Evolutionary conservation across 2,113 vertebrate species (phyloP), one percentile per base, ranked within the genome.

Genomic region (Chaenogobius annularis): DNA sequence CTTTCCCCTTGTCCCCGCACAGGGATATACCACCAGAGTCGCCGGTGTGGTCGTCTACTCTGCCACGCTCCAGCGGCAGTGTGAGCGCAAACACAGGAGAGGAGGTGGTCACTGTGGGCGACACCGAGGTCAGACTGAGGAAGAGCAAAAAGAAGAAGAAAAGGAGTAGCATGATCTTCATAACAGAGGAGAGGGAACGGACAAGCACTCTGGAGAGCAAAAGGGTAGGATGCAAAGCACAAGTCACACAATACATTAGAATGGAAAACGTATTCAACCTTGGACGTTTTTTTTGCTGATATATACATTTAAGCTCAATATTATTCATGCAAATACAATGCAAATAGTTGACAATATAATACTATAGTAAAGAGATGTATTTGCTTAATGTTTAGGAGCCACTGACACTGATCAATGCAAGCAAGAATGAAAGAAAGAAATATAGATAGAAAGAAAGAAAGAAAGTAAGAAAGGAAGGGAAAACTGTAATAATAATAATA

Each of bases 121-220:
- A 96, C 46, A 88, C 93, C 0, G 98, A 98, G 92, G 96, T 99
- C 52, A 98, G 94, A 87, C 88, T 98, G 81, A 94, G 98, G 75
- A 93, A 91, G 77, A 94, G 95, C 80, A 98, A 95, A 86, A 98
- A 95, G 89, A 95, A 95, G 87, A 94, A 92, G 81, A 98, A 98
- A 90, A 94, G 97, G 83, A 95, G 94, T 91, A 99, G 98, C 3
- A 97, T 98, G 91, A 96, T 98, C 77, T 96, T 97, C 73, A 95
- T 95, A 26, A 92, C 94, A 0, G 96, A 98, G 90, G 97, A 97
- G 87, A 89, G 90, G 68, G 92, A 92, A 48, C 83, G 85, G 43
- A 82, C 66, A 0, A 91, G 20, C 61, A 89, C 89, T 0, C 69
- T 92, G 84, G 90, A 92, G 12, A 61, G 70, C 82, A 94, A 91